Percentiles rank a stretch among this genome's conserved stretches.
Conservation (phyloP, 2,888 invertebrate genomes). For the Taphrorychus bicolor region DNA sequence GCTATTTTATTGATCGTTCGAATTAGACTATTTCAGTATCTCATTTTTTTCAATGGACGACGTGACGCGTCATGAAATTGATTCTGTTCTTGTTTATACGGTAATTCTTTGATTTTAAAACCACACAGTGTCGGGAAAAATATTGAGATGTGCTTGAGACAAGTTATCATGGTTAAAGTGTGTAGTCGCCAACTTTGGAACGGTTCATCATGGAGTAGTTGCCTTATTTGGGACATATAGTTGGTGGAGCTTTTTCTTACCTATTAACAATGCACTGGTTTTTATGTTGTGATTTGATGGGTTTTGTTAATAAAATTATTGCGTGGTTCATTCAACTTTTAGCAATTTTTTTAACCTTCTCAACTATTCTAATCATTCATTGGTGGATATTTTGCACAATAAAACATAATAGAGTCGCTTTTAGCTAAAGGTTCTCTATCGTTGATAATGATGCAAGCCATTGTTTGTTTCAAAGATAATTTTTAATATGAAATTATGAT, state of each 20-base stretch:
- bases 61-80: slow-evolving; percentile 6
- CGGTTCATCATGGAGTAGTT: slow-evolving; percentile 4
- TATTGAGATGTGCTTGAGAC: neutral
- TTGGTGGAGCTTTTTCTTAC: slow-evolving; percentile 1
- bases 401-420: too few species aligned
- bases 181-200: neutral
- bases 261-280: neutral
- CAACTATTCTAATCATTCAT: too few species aligned
- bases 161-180: neutral
- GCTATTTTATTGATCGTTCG: slow-evolving; percentile 13
- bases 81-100: neutral
- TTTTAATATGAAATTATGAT: too few species aligned
- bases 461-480: too few species aligned
- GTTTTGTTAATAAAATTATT: neutral
- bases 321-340: neutral
- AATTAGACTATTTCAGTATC: slow-evolving; percentile 22
- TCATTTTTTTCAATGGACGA: slow-evolving; percentile 3
- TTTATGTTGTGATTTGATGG: neutral
- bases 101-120: neutral
- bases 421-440: too few species aligned
- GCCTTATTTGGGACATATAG: neutral
- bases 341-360: neutral
- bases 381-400: too few species aligned
- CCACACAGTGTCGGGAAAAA: too few species aligned
- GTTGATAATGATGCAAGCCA: too few species aligned